phyloP scores from a whole-genome alignment of 2,113 vertebrate genomes.

The Thunnus maccoyii region DNA sequence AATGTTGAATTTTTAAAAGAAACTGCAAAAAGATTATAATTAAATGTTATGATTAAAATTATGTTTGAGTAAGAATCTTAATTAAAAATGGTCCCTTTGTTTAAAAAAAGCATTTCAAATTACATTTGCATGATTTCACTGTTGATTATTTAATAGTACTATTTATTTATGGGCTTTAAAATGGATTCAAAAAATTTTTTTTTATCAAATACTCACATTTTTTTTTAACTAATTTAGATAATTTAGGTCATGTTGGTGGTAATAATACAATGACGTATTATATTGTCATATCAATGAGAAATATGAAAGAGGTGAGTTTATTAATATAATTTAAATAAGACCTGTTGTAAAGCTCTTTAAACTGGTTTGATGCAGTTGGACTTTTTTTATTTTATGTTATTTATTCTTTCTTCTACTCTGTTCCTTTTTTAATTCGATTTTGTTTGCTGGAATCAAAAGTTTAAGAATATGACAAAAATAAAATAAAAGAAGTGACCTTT shows the following conservation, averaged over 20 bases:
- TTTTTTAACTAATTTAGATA: neutral
- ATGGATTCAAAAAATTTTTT: neutral
- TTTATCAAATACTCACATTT: neutral
- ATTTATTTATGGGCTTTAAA: conserved; percentile 4
- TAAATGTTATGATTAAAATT: neutral
- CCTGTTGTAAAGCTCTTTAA: neutral
- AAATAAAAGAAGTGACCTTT: neutral
- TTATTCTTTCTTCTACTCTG: neutral
- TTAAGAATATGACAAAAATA: neutral
- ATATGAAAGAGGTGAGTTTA: neutral
- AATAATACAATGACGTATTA: neutral
- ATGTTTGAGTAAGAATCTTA: neutral
- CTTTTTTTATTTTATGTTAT: neutral
- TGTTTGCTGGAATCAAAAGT: neutral
- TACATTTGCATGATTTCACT: neutral
- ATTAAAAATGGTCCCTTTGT: neutral
- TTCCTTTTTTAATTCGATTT: neutral
- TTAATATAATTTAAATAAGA: neutral
- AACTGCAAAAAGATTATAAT: neutral
- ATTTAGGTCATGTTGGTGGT: conserved; percentile 12
- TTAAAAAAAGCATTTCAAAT: neutral
- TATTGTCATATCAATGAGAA: neutral
- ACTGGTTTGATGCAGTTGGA: neutral
- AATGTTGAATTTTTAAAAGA: neutral
- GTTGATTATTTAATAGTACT: neutral